phyloP scores from a whole-genome alignment of 1,140 invertebrate genomes.

The Papilio xuthus region DNA sequence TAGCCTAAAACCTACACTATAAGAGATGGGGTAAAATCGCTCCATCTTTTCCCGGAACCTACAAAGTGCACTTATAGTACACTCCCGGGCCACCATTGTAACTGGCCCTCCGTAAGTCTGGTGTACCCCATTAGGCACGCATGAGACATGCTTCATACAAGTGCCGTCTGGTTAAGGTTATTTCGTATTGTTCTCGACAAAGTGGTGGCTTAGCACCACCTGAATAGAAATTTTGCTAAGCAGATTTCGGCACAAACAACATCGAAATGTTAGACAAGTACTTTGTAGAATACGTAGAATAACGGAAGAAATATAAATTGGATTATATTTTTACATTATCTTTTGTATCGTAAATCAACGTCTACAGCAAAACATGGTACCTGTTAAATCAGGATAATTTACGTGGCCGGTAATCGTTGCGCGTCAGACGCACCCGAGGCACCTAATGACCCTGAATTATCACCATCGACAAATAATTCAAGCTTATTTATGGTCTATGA shows the following conservation, averaged over 20 bases:
- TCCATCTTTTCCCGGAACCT: not conserved
- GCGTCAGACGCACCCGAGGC: not conserved
- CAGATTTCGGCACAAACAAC: not conserved
- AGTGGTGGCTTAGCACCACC: not conserved
- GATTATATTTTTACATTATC: not conserved
- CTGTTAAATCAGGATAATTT: constrained; percentile 14
- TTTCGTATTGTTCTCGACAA: constrained; percentile 2
- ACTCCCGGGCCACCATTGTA: constrained; percentile 17
- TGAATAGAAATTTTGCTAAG: constrained; percentile 6
- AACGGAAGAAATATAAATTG: not conserved
- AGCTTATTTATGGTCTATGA: constrained; percentile 14
- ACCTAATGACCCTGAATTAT: constrained; percentile 30
- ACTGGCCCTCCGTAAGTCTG: not conserved
- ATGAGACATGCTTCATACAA: constrained; percentile 29
- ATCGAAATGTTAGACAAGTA: not conserved
- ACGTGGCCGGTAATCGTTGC: constrained; percentile 12
- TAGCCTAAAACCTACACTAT: not conserved
- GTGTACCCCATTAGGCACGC: constrained; percentile 29
- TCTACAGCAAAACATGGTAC: not conserved
- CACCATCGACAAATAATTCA: constrained; percentile 23
- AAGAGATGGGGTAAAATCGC: not conserved
- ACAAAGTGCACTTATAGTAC: constrained; percentile 4
- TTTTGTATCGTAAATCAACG: not conserved
- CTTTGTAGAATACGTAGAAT: not conserved
- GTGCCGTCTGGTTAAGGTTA: constrained; percentile 29